Base-by-base conservation (phyloP, 92 coral and sea anemone species). In the Anthopleura xanthogrammica region DNA sequence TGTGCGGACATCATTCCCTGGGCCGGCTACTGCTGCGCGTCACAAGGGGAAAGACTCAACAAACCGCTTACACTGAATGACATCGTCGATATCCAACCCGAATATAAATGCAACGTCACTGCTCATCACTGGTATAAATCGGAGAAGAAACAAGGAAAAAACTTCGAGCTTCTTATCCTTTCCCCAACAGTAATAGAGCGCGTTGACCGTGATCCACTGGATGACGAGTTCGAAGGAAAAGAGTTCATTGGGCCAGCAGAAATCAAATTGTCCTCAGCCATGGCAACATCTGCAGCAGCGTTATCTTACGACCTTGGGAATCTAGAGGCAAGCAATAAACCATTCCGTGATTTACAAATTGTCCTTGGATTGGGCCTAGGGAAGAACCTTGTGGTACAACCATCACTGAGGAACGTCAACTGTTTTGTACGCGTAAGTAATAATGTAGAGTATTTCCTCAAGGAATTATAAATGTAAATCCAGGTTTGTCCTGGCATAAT, bases 221-320 rank as follows among this genome's bases (percentile, higher is more conserved):
- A 87, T n/a, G 79, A 83, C 12, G 83, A 89, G 87, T 95, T 95
- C 83, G 88, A 41, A 36, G 36, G 64, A 29, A 88, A 90, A 77
- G 87, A 86, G 36, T 79, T 90, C 58, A 83, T 95, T 19, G 72
- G 82, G 24, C 95, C 98, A 5, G 50, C 76, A 36, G 97, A 95
- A 52, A 80, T 95, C 68, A 87, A 91, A 77, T 79, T 95, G 7
- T 91, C 97, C 2, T 90, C 86, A 57, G 96, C 96, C 86, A 93
- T 95, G 97, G 94, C 95, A 77, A 85, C 95, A 0, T 95, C 98
- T 20, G 97, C 95, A 5, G 97, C 98, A n/a, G 94, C 76, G 5
- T 79, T 93, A 55, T 93, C 97, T 1, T 87, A 81, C 23, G 92
- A 93, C 85, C 90, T 93, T 90, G 97, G 97, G 0, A 72, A 82